Evolutionary conservation across 2,113 vertebrate species (phyloP).

Genomic region (Dasyprocta punctata): DNA sequence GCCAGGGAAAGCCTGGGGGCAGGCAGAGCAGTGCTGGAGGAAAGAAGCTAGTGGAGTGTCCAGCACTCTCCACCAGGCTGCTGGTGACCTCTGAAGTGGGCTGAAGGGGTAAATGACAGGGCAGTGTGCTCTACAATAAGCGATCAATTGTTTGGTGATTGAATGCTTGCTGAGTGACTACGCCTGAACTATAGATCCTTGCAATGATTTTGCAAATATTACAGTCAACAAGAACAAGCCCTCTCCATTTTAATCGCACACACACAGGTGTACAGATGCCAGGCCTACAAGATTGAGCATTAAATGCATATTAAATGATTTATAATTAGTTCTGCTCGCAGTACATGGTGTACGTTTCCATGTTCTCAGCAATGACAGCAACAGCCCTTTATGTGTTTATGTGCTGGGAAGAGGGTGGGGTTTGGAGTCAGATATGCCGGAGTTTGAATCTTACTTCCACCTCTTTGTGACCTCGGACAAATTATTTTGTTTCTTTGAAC

Average conservation of each 20-base stretch:
- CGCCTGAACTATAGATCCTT: conserved; percentile 1
- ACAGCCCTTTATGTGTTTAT: not conserved
- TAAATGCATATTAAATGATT: not conserved
- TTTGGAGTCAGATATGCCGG: not conserved
- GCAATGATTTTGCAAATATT: conserved; percentile 6
- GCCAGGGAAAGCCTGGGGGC: not conserved
- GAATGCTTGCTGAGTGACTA: not conserved
- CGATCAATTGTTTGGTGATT: not conserved
- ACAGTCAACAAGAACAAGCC: not conserved
- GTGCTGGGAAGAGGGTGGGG: not conserved
- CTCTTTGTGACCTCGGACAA: not conserved
- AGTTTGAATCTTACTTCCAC: conserved; percentile 49
- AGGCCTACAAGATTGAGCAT: not conserved
- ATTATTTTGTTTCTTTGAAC: conserved; percentile 44
- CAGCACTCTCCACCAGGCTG: not conserved
- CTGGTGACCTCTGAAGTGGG: not conserved
- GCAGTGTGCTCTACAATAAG: not conserved
- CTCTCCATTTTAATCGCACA: conserved; percentile 21
- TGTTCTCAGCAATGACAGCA: not conserved
- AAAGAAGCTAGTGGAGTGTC: not conserved
- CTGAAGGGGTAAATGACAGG: not conserved
- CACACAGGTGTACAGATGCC: not conserved
- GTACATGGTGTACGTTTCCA: not conserved
- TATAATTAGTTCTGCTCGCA: conserved; percentile 7
- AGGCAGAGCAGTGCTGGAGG: not conserved